Percentiles rank a stretch among this genome's conserved stretches.
Evolutionary conservation across 1,140 invertebrate species (phyloP).

Genomic region (Drosophila kepulauana): DNA sequence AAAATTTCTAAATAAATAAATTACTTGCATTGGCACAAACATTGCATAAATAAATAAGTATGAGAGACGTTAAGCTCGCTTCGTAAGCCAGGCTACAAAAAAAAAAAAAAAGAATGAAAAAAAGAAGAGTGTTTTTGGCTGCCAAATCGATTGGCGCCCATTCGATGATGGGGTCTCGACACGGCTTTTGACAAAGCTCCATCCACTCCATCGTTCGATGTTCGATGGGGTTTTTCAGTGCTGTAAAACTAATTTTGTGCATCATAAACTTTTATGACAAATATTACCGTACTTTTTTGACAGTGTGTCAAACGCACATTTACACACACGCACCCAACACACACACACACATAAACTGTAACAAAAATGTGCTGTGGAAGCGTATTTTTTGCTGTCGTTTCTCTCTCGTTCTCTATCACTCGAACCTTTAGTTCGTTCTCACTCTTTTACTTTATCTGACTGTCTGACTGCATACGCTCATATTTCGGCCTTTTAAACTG

Average conservation of each 20-base stretch:
- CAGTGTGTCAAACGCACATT: constrained; percentile 72
- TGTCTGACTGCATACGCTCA: constrained; percentile 25
- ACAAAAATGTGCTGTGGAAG: constrained; percentile 63
- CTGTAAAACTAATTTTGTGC: constrained; percentile 82
- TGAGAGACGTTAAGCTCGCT: neutral
- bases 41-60: constrained; percentile 44
- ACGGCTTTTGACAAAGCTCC: constrained; percentile 20
- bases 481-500: constrained; percentile 3
- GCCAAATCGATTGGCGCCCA: constrained; percentile 39
- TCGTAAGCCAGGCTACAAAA: neutral
- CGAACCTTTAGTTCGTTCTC: neutral
- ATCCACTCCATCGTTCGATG: constrained; percentile 8
- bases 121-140: neutral
- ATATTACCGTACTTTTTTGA: constrained; percentile 77
- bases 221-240: constrained; percentile 48
- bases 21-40: constrained; percentile 37
- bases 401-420: neutral
- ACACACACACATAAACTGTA: constrained; percentile 12
- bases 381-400: constrained; percentile 52
- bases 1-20: constrained; percentile 79
- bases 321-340: constrained; percentile 23
- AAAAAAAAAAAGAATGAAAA: neutral
- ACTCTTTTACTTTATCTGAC: neutral
- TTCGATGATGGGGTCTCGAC: constrained; percentile 25
- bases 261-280: constrained; percentile 80